Base-by-base conservation (phyloP, 2,113 vertebrate genomes). In the Cyrtonyx montezumae region DNA sequence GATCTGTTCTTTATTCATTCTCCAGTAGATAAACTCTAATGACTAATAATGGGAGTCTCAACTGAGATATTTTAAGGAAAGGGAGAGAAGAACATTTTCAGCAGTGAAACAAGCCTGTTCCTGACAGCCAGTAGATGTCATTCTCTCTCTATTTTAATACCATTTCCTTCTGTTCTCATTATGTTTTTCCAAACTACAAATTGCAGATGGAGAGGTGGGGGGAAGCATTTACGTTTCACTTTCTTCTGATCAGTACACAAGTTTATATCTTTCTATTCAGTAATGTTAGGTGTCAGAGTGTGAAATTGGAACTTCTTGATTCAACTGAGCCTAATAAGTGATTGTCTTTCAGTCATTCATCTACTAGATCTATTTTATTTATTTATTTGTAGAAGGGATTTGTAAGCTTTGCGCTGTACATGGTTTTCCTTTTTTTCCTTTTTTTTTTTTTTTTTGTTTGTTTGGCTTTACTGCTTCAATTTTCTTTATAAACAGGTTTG, bases 81-180 rank as follows among this genome's bases (percentile, higher is more conserved):
- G 9, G 19, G 18, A 87, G 40, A 58, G 67, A 85, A 88, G 80
- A 86, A 18, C 10, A 13, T 45, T 91, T 37, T 79, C 28, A 78
- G 36, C 43, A 67, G 11, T 69, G 63, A 79, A 58, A 59, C 46
- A 88, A 82, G 30, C n/a, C 55, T 43, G 58, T 71, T 95, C 79
- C 36, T 86, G 78, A 53, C 88, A 93, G 87, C 97, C 96, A 98
- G 96, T 96, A 98, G 97, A 85, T 97, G 96, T 97, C 97, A 96
- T 97, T 97, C 94, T 97, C 21, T 94, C 94, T 97, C 96, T 96
- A 79, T 92, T 96, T 95, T 79, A 95, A 93, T 85, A 26, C 61
- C 48, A 32, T 51, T 91, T 94, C 61, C 62, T 79, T 53, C 84
- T 68, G 16, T 32, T 93, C 43, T 93, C 62, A 78, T 55, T 45